A percentile compares a stretch with the other conserved stretches of the same genome.
Conservation (phyloP, 2,888 invertebrate genomes). For the Leptinotarsa peninsularis region DNA sequence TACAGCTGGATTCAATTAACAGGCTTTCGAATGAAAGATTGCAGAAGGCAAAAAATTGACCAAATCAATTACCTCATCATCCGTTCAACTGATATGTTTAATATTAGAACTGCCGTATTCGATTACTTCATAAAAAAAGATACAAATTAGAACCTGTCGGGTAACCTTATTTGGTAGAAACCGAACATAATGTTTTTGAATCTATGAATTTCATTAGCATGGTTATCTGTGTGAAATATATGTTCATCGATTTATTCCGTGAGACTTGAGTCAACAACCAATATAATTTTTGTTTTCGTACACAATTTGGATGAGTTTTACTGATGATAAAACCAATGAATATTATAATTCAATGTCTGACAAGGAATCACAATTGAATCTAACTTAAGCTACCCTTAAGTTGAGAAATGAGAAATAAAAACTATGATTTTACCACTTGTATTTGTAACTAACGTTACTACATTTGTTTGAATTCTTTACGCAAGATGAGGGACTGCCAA, state of each 20-base stretch:
- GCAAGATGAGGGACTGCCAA: too few species aligned
- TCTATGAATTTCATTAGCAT: constrained; percentile 9
- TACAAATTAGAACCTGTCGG: constrained; percentile 6
- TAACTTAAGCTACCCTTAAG: too few species aligned
- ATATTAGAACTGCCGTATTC: constrained; percentile 9
- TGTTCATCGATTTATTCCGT: not conserved
- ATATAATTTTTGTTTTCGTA: not conserved
- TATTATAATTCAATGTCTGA: too few species aligned
- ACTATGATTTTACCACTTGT: too few species aligned
- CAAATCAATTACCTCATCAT: constrained; percentile 4
- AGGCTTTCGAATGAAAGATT: not conserved
- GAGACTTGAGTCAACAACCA: not conserved
- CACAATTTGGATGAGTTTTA: too few species aligned
- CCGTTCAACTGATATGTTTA: constrained; percentile 7
- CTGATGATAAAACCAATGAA: too few species aligned
- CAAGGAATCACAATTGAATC: too few species aligned
- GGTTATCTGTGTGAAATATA: constrained; percentile 1
- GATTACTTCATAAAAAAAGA: not conserved
- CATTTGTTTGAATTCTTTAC: too few species aligned
- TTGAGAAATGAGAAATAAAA: too few species aligned
- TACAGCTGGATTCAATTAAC: not conserved
- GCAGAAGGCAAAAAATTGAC: not conserved
- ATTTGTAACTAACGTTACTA: too few species aligned
- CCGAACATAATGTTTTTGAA: constrained; percentile 7
- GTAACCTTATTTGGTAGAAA: constrained; percentile 10